Percentiles rank a stretch among this genome's conserved stretches.
phyloP scores from a whole-genome alignment of 2,113 vertebrate genomes.

The Chaenocephalus aceratus region DNA sequence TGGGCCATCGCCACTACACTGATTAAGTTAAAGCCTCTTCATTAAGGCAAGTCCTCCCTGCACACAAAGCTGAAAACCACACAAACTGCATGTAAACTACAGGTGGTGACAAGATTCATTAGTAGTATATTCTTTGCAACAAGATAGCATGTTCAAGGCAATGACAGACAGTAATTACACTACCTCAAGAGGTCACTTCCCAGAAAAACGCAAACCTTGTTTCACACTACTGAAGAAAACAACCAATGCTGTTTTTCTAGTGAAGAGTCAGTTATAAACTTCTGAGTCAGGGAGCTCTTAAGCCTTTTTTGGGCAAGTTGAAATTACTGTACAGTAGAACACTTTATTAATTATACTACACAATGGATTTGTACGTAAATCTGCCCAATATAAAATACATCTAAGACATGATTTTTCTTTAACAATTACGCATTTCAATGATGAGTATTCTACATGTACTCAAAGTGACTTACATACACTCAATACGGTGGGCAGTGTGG shows the following conservation, averaged over 20 bases:
- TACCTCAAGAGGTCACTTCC: slow-evolving; percentile 14
- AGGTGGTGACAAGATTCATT: background rate
- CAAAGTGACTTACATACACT: too few relatives aligned
- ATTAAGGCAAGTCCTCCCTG: background rate
- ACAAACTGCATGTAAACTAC: background rate
- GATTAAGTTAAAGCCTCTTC: slow-evolving; percentile 11
- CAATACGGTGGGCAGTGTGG: too few relatives aligned
- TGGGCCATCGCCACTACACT: background rate
- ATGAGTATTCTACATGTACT: background rate
- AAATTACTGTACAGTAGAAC: too few relatives aligned
- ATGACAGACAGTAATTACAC: slow-evolving; percentile 9
- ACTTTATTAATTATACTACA: too few relatives aligned
- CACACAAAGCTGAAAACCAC: too few relatives aligned
- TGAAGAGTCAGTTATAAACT: too few relatives aligned
- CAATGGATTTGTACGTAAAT: too few relatives aligned
- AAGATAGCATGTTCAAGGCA: background rate
- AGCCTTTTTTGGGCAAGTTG: too few relatives aligned
- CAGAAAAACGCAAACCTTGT: background rate
- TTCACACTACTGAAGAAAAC: background rate
- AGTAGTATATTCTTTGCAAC: background rate
- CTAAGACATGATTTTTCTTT: background rate
- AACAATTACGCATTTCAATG: background rate
- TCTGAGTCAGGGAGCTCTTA: too few relatives aligned
- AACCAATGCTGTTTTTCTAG: background rate
- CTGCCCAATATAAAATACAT: too few relatives aligned